Conservation (phyloP, 2,797 vertebrate genomes). For the Diceros bicornis region DNA sequence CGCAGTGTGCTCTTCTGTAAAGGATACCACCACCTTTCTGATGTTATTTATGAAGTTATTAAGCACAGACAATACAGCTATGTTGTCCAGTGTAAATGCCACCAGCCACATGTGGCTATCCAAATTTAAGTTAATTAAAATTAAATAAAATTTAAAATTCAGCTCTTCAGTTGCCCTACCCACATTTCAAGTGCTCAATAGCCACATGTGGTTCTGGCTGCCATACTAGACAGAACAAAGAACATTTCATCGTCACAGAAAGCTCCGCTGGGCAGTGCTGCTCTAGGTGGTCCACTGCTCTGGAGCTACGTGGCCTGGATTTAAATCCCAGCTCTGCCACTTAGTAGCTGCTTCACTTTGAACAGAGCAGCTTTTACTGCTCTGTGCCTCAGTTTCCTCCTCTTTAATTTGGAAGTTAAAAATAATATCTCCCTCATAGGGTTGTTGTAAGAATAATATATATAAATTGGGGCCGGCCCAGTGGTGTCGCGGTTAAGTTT, state of each 20-base stretch:
- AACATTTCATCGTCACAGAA: neutral
- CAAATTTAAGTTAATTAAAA: slow-evolving; percentile 52
- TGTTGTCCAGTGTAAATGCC: neutral
- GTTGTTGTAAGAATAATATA: neutral
- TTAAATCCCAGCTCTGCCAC: neutral
- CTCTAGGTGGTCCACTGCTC: neutral
- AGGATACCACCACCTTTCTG: neutral
- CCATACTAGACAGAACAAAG: neutral
- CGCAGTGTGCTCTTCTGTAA: neutral
- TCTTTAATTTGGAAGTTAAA: slow-evolving; percentile 23
- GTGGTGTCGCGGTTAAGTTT: no score
- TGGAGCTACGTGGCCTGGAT: neutral
- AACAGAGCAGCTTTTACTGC: neutral
- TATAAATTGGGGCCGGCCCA: neutral
- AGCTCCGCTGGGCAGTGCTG: neutral
- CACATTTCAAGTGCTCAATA: neutral
- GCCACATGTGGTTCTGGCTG: neutral
- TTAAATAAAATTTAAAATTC: slow-evolving; percentile 32
- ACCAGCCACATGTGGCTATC: neutral
- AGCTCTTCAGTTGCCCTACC: neutral
- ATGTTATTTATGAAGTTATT: slow-evolving; percentile 2
- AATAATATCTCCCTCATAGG: neutral
- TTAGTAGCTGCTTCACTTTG: neutral
- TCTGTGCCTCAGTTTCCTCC: neutral
- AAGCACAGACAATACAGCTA: neutral